Base-by-base conservation (phyloP, 2,113 vertebrate species). In the Hirundichthys speculiger region DNA sequence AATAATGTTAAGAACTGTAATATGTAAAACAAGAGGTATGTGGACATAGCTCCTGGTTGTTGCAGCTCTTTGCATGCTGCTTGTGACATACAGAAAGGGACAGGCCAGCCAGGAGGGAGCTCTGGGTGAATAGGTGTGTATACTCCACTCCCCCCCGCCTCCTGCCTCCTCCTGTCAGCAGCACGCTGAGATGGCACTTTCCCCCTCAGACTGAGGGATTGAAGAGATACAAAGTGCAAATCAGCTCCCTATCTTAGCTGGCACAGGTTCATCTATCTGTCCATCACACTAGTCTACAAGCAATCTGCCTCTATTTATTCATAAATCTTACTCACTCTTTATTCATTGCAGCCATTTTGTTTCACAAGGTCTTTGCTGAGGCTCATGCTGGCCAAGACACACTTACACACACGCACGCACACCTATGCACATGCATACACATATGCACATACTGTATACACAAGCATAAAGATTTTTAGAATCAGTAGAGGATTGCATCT, bases 201-300 rank as follows among this genome's bases (percentile, higher is more conserved):
- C 78, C 76, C 73, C 73, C 62, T 38, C 80, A 82, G 80, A 89
- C 75, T 64, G 64, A 75, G 56, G 82, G 81, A 85, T 80, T 87
- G 80, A 88, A 82, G 69, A 75, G 83, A 86, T 84, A 77, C 81
- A 88, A 87, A 86, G 87, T 87, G 87, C 84, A 89, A 89, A 91
- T 91, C 77, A 87, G 86, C 81, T 87, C 73, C 55, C 79, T 76
- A 75, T 84, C 77, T 84, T 73, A 52, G 69, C 63, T 88, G 85
- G 77, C 79, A 63, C 76, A 52, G 79, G 81, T 90, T 83, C 88
- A 80, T 90, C 80, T 87, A 80, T 82, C 87, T 79, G 81, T 79
- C 87, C 74, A 70, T 89, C 89, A 86, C 58, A 58, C 25, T n/a
- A 43, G 68, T 75, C 86, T 73, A 67, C 81, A 73, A 80, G 61